These are phyloP conservation scores for Noctua fimbriata DNA, from an alignment of 2,888 invertebrate species.

Conservation along the genomic window DNA sequence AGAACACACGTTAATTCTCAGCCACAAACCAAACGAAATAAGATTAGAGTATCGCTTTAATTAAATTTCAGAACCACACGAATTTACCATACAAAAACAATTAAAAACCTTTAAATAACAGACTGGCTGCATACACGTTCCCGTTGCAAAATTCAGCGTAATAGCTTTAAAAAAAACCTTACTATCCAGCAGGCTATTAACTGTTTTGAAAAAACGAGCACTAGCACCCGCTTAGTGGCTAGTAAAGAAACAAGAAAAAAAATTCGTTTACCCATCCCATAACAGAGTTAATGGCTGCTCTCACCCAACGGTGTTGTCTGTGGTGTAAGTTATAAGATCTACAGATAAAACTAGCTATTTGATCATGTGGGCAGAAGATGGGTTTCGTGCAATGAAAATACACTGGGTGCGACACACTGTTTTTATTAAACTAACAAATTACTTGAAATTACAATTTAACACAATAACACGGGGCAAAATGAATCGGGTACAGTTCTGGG, in stretches of 20 bases:
- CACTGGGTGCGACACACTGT: no score
- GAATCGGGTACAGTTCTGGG: no score
- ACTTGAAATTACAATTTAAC: no score
- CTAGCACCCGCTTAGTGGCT: constrained; percentile 74
- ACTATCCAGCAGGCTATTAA: constrained; percentile 69
- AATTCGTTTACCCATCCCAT: constrained; percentile 77
- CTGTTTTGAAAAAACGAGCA: constrained; percentile 73
- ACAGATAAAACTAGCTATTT: no score
- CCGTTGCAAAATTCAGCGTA: constrained; percentile 33
- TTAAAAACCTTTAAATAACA: constrained; percentile 30
- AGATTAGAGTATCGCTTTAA: not conserved
- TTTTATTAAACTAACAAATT: no score
- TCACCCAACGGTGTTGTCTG: constrained; percentile 66
- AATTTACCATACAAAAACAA: not conserved
- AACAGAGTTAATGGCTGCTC: constrained; percentile 80
- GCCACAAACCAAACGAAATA: not conserved
- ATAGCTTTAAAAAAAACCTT: constrained; percentile 27
- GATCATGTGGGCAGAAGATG: no score
- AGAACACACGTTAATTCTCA: not conserved
- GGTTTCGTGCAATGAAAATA: no score
- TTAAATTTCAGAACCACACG: not conserved
- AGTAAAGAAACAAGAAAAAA: constrained; percentile 76
- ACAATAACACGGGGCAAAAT: no score
- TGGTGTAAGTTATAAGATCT: constrained; percentile 39
- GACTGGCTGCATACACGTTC: not conserved